Evolutionary conservation across 2,113 vertebrate species (phyloP).

Genomic region (Nannobrachium achirus): DNA sequence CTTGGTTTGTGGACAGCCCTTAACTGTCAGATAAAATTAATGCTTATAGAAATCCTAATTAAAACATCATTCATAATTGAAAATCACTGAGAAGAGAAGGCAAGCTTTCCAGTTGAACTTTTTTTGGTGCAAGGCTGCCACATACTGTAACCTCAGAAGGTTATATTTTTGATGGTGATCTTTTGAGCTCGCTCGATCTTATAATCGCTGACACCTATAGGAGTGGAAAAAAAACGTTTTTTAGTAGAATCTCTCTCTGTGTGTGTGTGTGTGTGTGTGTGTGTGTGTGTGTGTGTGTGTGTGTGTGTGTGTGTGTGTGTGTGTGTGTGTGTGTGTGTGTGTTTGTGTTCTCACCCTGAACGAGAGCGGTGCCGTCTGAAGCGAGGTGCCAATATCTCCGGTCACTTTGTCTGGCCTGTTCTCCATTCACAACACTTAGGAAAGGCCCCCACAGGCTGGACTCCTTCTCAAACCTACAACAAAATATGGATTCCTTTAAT

Average conservation of each 20-base stretch:
- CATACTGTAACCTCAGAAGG: conserved; percentile 65
- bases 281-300: conserved; percentile 2
- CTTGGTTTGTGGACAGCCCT: too few relatives aligned
- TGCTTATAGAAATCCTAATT: background rate
- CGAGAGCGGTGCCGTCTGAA: conserved; percentile 69
- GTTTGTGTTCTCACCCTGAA: conserved; percentile 79
- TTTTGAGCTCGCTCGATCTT: conserved; percentile 76
- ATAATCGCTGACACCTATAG: conserved; percentile 86
- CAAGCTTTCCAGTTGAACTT: background rate
- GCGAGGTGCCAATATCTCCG: conserved; percentile 86
- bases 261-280: conserved; percentile 4
- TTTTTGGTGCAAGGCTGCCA: conserved; percentile 1
- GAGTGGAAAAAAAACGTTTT: conserved; percentile 16
- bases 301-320: conserved; percentile 2
- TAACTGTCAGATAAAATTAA: background rate
- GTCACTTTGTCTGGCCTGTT: conserved; percentile 72
- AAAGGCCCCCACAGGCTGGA: conserved; percentile 85
- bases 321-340: conserved; percentile 1
- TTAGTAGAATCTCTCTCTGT: background rate
- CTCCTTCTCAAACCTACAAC: conserved; percentile 82
- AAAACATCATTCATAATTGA: conserved; percentile 15
- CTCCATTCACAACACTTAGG: conserved; percentile 83
- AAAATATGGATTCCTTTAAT: conserved; percentile 6
- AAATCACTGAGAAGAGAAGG: conserved; percentile 6
- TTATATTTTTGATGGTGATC: conserved; percentile 81